A percentile compares a stretch with the other conserved stretches of the same genome.
Evolutionary conservation across 2,888 invertebrate genomes (phyloP).

Genomic region (Cataglyphis altisquamis): DNA sequence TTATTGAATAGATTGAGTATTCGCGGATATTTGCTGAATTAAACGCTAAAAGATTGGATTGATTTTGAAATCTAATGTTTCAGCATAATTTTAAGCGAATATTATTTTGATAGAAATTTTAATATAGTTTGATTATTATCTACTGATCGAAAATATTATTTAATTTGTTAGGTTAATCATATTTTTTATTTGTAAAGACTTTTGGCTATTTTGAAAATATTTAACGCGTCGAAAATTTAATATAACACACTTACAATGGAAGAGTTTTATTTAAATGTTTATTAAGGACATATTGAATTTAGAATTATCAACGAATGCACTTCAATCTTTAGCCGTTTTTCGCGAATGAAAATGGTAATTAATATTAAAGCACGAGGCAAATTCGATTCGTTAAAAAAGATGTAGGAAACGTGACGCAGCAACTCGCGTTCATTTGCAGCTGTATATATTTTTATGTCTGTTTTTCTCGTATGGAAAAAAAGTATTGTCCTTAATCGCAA

Average conservation of each 20-base stretch:
- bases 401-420: constrained; percentile 22
- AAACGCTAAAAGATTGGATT: background rate
- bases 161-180: background rate
- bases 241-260: no score
- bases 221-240: background rate
- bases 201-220: background rate
- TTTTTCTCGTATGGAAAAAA: background rate
- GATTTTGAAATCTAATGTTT: background rate
- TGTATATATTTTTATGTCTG: background rate
- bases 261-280: background rate
- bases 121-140: background rate
- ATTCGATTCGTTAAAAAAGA: constrained; percentile 15
- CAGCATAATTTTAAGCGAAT: background rate
- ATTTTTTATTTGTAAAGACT: background rate
- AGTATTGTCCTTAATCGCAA: background rate
- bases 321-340: background rate
- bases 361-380: background rate
- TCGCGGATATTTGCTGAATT: background rate
- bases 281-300: background rate
- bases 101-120: constrained; percentile 15
- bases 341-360: background rate
- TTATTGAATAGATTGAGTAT: background rate
- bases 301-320: background rate
- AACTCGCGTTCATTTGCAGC: background rate
- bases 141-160: background rate